phyloP scores from a whole-genome alignment of 2,797 vertebrate species.

The Sardinella longiceps region DNA sequence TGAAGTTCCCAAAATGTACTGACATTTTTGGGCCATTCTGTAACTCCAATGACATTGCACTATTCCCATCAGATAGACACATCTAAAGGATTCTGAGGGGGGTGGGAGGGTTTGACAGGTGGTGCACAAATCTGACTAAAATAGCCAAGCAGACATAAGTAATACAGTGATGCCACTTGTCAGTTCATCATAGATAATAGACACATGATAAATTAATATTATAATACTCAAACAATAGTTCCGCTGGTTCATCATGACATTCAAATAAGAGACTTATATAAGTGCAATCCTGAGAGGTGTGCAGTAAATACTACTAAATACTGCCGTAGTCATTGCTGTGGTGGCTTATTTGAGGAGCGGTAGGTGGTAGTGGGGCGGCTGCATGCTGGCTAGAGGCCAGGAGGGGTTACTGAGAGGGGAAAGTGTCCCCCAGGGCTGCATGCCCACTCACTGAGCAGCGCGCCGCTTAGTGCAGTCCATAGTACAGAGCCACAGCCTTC shows the following conservation, averaged over 20 bases:
- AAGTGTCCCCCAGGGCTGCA: not conserved
- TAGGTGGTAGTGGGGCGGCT: not conserved
- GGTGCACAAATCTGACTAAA: not conserved
- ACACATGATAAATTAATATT: too few species aligned
- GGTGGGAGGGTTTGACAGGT: too few species aligned
- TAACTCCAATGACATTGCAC: not conserved
- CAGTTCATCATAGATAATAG: not conserved
- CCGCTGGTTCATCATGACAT: not conserved
- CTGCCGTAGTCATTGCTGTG: not conserved
- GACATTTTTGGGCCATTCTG: not conserved
- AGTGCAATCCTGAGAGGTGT: not conserved
- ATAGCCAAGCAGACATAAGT: not conserved
- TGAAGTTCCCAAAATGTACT: not conserved
- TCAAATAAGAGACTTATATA: not conserved
- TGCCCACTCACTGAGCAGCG: not conserved
- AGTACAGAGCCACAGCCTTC: not conserved
- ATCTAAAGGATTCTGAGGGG: not conserved
- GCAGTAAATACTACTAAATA: not conserved
- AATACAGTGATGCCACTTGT: not conserved
- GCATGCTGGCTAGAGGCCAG: not conserved
- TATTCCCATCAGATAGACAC: not conserved
- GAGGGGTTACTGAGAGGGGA: slow-evolving; percentile 1
- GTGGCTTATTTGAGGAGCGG: not conserved
- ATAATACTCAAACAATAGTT: not conserved
- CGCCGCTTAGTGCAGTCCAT: not conserved